Base-by-base conservation (phyloP, 2,888 invertebrate genomes). In the Heliothis peltigera region DNA sequence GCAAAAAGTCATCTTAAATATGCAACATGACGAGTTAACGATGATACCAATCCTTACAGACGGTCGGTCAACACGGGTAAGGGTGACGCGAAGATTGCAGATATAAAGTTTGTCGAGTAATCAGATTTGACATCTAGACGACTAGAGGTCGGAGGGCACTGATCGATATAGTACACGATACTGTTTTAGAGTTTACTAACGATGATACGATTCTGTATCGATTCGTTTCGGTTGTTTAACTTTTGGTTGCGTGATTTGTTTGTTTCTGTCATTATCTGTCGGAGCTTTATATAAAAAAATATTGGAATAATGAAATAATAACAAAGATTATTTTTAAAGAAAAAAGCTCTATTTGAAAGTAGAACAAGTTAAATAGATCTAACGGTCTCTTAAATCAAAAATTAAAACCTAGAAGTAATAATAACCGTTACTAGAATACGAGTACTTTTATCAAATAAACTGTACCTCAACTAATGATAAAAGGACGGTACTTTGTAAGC, bases 71-170 rank as follows among this genome's bases (percentile, higher is more conserved):
- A 39, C 15, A 39, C n/a, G 39, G n/a, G 39, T 39, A 39, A 39
- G 39, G 39, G 39, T 39, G 39, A 39, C 15, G 39, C 39, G 39
- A 39, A 39, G 39, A 39, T 39, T 39, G 39, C 6, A 39, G 39
- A 39, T 58, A 53, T 57, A 54, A 63, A 63, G 22, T 54, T 35
- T 42, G 51, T 15, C n/a, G 39, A 5, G 0, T 64, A 59, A 70
- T 72, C 48, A 19, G 15, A 64, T 70, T 72, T 70, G 72, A 70
- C 70, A 75, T 72, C 75, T 49, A 72, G 72, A 75, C 72, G 70
- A 57, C 25, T 55, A 32, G 70, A 64, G 75, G 70, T 70, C 55
- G 39, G 39, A n/a, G 39, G 39, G 15, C 39, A 10, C 10, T 39
- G 39, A 39, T 39, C 39, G 39, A 39, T 39, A 39, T 39, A 39